Evolutionary conservation across 2,113 vertebrate genomes (phyloP).

Genomic region (Semnornis frantzii): DNA sequence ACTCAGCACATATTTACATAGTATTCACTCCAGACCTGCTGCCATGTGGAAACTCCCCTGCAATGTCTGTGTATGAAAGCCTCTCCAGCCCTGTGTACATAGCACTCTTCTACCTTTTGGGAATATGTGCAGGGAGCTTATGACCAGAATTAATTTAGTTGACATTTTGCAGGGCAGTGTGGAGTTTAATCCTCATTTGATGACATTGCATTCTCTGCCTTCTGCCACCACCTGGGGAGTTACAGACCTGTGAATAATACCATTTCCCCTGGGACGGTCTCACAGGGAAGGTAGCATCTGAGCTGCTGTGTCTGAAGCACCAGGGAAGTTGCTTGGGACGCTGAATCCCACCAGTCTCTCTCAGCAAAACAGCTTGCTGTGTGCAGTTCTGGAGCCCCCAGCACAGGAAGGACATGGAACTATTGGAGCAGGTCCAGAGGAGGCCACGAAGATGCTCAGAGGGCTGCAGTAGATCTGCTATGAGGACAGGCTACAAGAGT

Average conservation of each 20-base stretch:
- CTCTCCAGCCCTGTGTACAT: slow-evolving; percentile 28
- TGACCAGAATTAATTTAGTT: background rate
- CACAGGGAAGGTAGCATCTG: rapidly evolving
- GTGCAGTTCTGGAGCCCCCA: too few relatives aligned
- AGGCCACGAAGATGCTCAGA: too few relatives aligned
- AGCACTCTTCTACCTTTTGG: slow-evolving; percentile 32
- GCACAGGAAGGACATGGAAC: too few relatives aligned
- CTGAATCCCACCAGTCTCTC: background rate
- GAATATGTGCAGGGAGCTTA: background rate
- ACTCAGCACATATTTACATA: background rate
- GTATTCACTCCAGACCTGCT: background rate
- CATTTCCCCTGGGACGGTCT: background rate
- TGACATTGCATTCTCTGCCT: background rate
- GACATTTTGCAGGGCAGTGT: background rate
- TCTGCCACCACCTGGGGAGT: background rate
- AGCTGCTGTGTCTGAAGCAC: background rate
- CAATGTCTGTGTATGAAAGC: background rate
- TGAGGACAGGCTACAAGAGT: too few relatives aligned
- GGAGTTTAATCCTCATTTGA: slow-evolving; percentile 60
- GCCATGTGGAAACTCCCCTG: background rate
- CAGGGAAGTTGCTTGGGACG: background rate
- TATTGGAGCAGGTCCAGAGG: too few relatives aligned
- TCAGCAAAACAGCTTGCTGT: background rate
- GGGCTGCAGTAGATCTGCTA: too few relatives aligned
- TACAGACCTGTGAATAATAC: background rate